Percentiles rank a stretch among this genome's conserved stretches.
These are phyloP conservation scores for Todiramphus saurophagus DNA, from an alignment of 2,113 vertebrate genomes.

Conservation along the genomic window DNA sequence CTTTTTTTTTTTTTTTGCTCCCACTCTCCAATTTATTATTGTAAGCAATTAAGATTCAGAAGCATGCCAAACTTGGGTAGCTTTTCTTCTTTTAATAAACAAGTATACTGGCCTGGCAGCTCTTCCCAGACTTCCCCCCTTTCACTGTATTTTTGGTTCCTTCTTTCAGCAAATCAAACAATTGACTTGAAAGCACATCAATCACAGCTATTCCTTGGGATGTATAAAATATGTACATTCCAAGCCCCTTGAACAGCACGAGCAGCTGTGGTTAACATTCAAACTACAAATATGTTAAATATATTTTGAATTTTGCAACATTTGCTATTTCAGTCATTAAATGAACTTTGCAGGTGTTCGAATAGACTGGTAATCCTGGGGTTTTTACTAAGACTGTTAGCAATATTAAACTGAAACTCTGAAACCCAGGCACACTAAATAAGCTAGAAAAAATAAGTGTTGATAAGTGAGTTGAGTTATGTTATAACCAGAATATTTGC, in stretches of 20 bases:
- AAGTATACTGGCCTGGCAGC: conserved; percentile 13
- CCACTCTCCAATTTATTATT: neutral
- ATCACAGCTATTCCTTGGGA: conserved; percentile 63
- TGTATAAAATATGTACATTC: conserved; percentile 65
- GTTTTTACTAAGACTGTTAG: conserved; percentile 65
- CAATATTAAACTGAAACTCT: conserved; percentile 67
- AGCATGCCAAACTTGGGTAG: neutral
- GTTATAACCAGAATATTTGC: conserved; percentile 53
- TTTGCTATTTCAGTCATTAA: conserved; percentile 73
- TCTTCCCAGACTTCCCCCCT: conserved; percentile 3
- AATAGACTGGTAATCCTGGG: conserved; percentile 67
- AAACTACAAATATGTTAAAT: conserved; percentile 69
- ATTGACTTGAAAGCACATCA: conserved; percentile 63
- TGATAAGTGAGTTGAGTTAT: conserved; percentile 56
- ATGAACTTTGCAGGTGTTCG: conserved; percentile 81
- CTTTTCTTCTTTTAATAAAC: neutral
- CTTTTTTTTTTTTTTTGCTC: neutral
- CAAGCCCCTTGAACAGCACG: conserved; percentile 49
- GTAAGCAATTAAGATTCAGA: neutral
- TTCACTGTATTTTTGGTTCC: conserved; percentile 28
- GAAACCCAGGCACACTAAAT: conserved; percentile 46
- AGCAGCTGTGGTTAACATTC: conserved; percentile 73
- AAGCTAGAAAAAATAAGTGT: conserved; percentile 22
- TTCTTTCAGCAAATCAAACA: conserved; percentile 64
- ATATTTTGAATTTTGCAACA: conserved; percentile 73